Conservation (phyloP, 1,140 invertebrate genomes). For the Musca vetustissima region DNA sequence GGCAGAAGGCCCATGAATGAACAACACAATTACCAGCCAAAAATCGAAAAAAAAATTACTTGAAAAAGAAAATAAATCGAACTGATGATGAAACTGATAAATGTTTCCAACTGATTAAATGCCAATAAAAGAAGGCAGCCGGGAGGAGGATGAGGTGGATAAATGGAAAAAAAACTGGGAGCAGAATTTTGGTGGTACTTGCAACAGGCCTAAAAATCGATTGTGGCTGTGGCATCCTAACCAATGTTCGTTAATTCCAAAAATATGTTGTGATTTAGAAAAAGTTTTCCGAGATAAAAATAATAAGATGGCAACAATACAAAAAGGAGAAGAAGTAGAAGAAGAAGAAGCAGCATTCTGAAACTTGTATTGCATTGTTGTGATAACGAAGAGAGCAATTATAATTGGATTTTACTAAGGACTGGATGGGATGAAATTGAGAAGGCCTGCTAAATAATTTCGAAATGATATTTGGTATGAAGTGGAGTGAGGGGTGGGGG, state of each 20-base stretch:
- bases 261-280: neutral
- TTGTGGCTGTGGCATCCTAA: too few relatives aligned
- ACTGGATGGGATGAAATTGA: neutral
- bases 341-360: too few relatives aligned
- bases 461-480: neutral
- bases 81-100: neutral
- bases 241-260: neutral
- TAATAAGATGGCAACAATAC: neutral
- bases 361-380: constrained; percentile 1
- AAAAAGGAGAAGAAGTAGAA: too few relatives aligned
- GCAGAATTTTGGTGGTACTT: neutral
- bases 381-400: constrained; percentile 12
- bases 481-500: neutral
- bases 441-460: neutral
- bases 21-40: too few relatives aligned
- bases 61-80: too few relatives aligned
- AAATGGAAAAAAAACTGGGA: neutral
- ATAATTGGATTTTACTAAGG: constrained; percentile 14
- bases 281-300: constrained; percentile 4
- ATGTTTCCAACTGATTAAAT: constrained; percentile 10
- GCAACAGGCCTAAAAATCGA: neutral
- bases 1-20: too few relatives aligned
- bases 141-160: too few relatives aligned
- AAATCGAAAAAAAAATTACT: too few relatives aligned
- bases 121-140: neutral